Conservation (phyloP, 2,113 vertebrate genomes). For the Passerina amoena region DNA sequence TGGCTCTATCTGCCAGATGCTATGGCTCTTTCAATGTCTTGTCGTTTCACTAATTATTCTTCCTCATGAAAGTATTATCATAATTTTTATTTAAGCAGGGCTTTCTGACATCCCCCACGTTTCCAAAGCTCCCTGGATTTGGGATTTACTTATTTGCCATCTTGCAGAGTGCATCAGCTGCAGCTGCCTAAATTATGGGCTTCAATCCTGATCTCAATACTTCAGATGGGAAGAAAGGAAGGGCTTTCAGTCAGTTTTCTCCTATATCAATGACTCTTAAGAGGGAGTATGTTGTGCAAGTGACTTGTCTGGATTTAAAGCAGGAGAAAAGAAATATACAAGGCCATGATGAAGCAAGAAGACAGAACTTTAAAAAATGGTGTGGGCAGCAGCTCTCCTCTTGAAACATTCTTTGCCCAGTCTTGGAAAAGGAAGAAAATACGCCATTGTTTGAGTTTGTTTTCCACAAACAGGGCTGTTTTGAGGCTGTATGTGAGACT, state of each 20-base stretch:
- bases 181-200: neutral
- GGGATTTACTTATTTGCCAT: neutral
- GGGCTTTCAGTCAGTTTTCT: neutral
- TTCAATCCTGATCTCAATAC: neutral
- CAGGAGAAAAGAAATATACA: neutral
- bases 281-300: neutral
- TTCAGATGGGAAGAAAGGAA: neutral
- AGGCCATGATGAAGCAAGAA: neutral
- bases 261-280: neutral
- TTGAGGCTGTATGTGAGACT: neutral
- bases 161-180: neutral
- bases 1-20: neutral
- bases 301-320: neutral
- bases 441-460: neutral
- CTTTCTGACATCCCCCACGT: neutral
- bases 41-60: neutral
- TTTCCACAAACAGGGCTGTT: neutral
- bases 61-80: neutral
- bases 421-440: neutral
- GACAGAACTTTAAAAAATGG: neutral
- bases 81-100: neutral
- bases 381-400: neutral
- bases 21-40: neutral
- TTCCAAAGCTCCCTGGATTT: neutral
- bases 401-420: neutral